Evolutionary conservation across 2,797 vertebrate genomes (phyloP).

Genomic region (Falco peregrinus): DNA sequence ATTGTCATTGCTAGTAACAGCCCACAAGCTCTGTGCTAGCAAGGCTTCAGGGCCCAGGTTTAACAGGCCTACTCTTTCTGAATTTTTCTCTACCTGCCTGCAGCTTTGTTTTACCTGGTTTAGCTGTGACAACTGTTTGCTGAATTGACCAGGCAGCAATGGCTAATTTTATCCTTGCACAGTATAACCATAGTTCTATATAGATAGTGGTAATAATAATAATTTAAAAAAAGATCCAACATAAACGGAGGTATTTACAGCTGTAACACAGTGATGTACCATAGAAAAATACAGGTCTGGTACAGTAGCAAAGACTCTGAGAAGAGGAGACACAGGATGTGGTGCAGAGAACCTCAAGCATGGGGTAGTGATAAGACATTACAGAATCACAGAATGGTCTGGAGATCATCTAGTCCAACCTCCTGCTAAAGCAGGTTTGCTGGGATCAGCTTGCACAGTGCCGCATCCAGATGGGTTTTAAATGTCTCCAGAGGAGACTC

Average conservation of each 20-base stretch:
- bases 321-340: not conserved
- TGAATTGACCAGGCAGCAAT: not conserved
- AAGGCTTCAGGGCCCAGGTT: not conserved
- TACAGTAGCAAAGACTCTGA: not conserved
- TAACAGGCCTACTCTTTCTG: not conserved
- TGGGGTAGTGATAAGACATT: not conserved
- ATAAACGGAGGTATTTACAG: not conserved
- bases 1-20: not conserved
- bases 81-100: not conserved
- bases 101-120: not conserved
- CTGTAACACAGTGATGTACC: rapidly evolving
- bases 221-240: no score
- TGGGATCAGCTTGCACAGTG: no score
- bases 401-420: no score
- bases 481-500: no score
- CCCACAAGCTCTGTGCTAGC: not conserved
- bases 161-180: not conserved
- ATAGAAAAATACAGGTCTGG: not conserved
- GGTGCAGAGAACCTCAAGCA: not conserved
- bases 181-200: not conserved
- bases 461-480: no score
- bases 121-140: not conserved
- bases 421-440: no score
- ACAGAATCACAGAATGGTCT: no score
- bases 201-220: not conserved